These are phyloP conservation scores for Eilema depressum DNA, from an alignment of 2,888 invertebrate genomes.

Conservation along the genomic window DNA sequence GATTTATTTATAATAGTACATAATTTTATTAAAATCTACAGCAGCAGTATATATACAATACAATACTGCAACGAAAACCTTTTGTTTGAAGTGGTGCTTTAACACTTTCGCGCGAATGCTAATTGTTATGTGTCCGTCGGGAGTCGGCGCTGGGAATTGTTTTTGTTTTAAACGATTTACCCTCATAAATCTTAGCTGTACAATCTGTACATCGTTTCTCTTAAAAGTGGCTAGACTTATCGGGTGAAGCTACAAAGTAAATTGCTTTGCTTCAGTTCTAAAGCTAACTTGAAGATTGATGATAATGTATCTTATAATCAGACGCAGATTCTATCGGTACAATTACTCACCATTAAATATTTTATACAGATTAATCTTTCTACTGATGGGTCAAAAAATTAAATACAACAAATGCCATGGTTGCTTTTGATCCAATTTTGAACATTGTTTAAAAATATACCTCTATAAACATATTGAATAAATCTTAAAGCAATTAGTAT, in stretches of 20 bases:
- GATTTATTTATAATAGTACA: too few relatives aligned
- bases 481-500: too few relatives aligned
- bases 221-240: conserved; percentile 1
- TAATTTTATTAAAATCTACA: too few relatives aligned
- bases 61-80: not conserved
- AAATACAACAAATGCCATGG: too few relatives aligned
- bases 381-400: too few relatives aligned
- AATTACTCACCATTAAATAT: not conserved
- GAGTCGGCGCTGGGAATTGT: not conserved
- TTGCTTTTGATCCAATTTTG: too few relatives aligned
- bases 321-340: not conserved
- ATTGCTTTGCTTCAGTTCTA: not conserved
- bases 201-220: conserved; percentile 3
- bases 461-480: too few relatives aligned
- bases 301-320: not conserved
- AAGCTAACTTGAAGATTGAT: conserved; percentile 1
- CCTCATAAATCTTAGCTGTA: conserved; percentile 9
- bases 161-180: conserved; percentile 13
- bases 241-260: not conserved
- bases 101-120: not conserved
- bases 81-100: not conserved
- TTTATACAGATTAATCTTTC: too few relatives aligned
- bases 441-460: too few relatives aligned
- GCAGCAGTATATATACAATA: not conserved
- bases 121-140: conserved; percentile 5